These are phyloP conservation scores for Amazona guildingii DNA, from an alignment of 2,113 vertebrate genomes.

Conservation along the genomic window DNA sequence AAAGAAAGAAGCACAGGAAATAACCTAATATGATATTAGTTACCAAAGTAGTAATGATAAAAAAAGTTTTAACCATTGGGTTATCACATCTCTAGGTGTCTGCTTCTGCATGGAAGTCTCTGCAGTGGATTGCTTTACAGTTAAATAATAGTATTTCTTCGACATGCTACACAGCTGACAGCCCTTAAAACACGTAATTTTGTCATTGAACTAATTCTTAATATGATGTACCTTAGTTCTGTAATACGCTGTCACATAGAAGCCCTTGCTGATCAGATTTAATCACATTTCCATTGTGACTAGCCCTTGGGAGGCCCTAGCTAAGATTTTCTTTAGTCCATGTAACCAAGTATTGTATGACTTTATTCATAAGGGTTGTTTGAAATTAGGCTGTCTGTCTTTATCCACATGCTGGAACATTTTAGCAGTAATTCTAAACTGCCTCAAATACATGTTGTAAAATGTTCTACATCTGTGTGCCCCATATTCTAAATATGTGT, in stretches of 20 bases:
- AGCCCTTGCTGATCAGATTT: neutral
- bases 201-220: neutral
- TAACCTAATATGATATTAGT: neutral
- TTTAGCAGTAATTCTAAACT: slow-evolving; percentile 35
- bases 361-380: neutral
- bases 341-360: neutral
- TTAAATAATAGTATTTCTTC: neutral
- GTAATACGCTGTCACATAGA: neutral
- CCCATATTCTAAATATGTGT: neutral
- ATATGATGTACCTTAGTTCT: neutral
- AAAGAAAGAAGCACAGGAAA: neutral
- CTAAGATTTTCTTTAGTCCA: neutral
- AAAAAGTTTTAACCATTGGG: neutral
- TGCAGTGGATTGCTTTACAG: neutral
- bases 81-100: neutral
- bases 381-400: neutral
- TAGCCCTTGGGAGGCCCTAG: neutral
- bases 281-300: neutral
- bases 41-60: neutral
- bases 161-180: neutral
- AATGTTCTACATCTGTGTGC: slow-evolving; percentile 17
- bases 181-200: neutral
- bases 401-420: slow-evolving; percentile 4
- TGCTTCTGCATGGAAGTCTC: neutral
- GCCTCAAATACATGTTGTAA: neutral